A percentile compares a stretch with the other conserved stretches of the same genome.
Conservation (phyloP, 2,888 invertebrate genomes). For the Drosophila birchii region DNA sequence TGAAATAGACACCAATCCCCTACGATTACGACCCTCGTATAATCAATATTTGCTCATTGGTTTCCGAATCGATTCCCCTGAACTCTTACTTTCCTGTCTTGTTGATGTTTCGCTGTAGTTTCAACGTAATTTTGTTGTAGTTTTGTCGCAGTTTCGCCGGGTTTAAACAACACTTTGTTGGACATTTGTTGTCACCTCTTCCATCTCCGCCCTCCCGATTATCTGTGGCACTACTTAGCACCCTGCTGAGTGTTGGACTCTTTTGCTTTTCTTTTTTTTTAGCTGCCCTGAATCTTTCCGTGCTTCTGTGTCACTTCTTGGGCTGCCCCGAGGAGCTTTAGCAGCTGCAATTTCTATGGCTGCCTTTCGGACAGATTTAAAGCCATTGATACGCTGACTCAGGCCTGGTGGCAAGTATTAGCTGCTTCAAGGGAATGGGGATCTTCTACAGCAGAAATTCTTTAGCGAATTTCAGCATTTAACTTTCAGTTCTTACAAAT, state of each 20-base stretch:
- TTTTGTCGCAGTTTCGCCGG: constrained; percentile 17
- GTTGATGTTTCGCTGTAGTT: constrained; percentile 40
- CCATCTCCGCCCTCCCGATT: constrained; percentile 9
- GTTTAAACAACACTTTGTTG: constrained; percentile 43
- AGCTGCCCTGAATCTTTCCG: constrained; percentile 57
- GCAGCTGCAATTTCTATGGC: constrained; percentile 56
- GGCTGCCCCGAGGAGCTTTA: constrained; percentile 53
- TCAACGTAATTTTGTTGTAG: constrained; percentile 24
- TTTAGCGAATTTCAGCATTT: constrained; percentile 7
- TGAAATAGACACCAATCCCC: constrained; percentile 17
- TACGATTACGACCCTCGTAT: neutral
- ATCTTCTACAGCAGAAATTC: constrained; percentile 22
- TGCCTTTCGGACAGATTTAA: constrained; percentile 45
- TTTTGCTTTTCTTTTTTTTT: constrained; percentile 1
- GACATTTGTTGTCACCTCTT: constrained; percentile 46
- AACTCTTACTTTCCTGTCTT: constrained; percentile 21
- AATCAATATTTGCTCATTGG: constrained; percentile 51
- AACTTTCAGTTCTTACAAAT: constrained; percentile 10
- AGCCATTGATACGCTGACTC: constrained; percentile 49
- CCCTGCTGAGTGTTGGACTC: constrained; percentile 10
- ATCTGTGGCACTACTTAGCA: constrained; percentile 8
- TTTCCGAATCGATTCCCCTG: constrained; percentile 19
- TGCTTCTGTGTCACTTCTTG: constrained; percentile 57
- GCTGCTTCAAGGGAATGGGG: constrained; percentile 8
- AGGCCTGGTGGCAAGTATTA: constrained; percentile 25